Base-by-base conservation (phyloP, 2,113 vertebrate species). In the Neomonachus schauinslandi region DNA sequence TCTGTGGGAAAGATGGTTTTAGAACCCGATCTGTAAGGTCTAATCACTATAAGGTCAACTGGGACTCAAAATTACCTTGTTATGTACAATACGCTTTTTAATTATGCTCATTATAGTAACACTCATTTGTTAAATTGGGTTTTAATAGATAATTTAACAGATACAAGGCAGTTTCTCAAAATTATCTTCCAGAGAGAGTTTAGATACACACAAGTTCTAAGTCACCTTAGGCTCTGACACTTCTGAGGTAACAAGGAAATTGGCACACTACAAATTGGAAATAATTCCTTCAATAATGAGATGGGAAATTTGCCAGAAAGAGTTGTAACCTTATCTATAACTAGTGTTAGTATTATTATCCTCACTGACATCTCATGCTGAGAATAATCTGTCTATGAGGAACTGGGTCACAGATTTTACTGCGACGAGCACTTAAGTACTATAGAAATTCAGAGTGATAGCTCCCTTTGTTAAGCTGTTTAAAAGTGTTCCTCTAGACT, bases 271-370 rank as follows among this genome's bases (percentile, higher is more conserved):
- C 91, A 97, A 98, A 98, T 95, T 98, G 80, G 94, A 98, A 98
- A 98, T 87, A 98, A 96, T 97, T 98, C 97, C 97, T 98, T 97
- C 96, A 97, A 96, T 97, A 96, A 98, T 61, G 67, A n/a, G 87
- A 97, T 96, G 97, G 97, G 97, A 98, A 98, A 97, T 97, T 90
- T 98, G 97, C 98, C 98, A 98, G 98, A 80, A 97, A 98, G 97
- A 98, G 95, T 90, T 98, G 77, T 97, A 98, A 98, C 96, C 97
- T 98, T 98, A 97, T 98, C 98, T 98, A 79, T 94, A 98, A 97
- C 96, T 92, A 88, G 90, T 97, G 90, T 97, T 98, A 98, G 88
- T 97, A 89, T 97, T 98, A 98, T 97, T 96, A 98, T 95, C 96
- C 96, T 97, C 80, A 80, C 76, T 98, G 98, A 97, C 97, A 98